Base-by-base conservation (phyloP, 2,113 vertebrate species). In the Platysteira castanea region DNA sequence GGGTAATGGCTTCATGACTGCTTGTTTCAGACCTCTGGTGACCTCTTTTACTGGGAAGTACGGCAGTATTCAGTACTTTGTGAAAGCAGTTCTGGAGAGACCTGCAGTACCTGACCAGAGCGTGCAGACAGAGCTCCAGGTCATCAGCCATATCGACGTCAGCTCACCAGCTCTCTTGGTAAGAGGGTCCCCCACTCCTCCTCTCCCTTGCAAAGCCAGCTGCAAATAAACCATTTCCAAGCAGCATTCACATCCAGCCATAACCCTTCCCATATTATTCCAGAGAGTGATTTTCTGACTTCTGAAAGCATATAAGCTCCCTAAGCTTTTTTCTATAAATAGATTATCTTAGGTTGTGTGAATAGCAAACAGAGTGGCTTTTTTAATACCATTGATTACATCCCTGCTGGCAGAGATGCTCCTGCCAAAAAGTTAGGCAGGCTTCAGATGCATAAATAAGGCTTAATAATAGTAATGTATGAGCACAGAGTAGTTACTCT, bases 1-100 rank as follows among this genome's bases (percentile, higher is more conserved):
- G 1, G 6, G 52, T 27, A n/a, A 56, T 80, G 60, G 16, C 88
- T 82, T 59, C 80, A 19, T 63, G 73, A 39, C 69, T 79, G 71
- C 79, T 95, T 19, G 4, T 88, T 97, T 64, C 97, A 99, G 98
- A 73, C 98, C 98, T 49, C 86, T 99, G 88, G 98, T 98, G 28
- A 98, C 98, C 59, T 98, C 98, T 10, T 99, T 99, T 63, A 95
- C 95, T 26, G 98, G 98, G 52, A 98, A 98, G 50, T 98, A 98
- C 6, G 98, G 98, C 65, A 97, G 97, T 5, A 96, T 99, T 78
- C 96, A 97, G 71, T 99, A 99, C 96, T 98, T 96, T 0, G 98
- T 99, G 87, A 97, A 97, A 53, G 98, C 98, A 2, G 35, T 97
- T 44, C 76, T 99, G 94, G 98, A 99, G 90, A 97, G 98, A 64